Base-by-base conservation (phyloP, 2,113 vertebrate species). In the Phrynocephalus versicolor region DNA sequence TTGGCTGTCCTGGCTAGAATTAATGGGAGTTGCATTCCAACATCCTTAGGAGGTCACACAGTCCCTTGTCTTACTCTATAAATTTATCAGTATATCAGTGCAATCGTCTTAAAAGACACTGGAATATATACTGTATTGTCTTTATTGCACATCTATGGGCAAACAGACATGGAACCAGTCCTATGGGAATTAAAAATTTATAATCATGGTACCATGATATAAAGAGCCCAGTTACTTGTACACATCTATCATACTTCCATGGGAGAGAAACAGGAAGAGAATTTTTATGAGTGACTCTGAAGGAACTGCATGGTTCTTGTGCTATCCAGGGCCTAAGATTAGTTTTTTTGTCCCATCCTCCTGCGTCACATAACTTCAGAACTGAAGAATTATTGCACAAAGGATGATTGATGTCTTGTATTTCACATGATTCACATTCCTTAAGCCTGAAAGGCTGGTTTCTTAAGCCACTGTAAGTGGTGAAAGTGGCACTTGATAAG, bases 361-460 rank as follows among this genome's bases (percentile, higher is more conserved):
- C 80, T 25, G 81, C 86, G 0, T 74, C 55, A 21, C 8, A 51
- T 10, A 51, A 10, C 45, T 51, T 51, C 45, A 6, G 5, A 51
- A 78, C 80, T 41, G 90, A 93, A 91, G 89, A 87, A 80, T 88
- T n/a, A 21, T 67, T 65, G 58, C 41, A 30, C 58, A 0, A 12
- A 10, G 86, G 82, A 87, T 86, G 82, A 87, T 84, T 16, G 0
- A 74, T 69, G 3, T 55, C n/a, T 80, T n/a, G 3, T 3, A 1
- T n/a, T 27, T n/a, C 45, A 45, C 57, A 58, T 51, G 62, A 1
- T 67, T 37, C 85, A 67, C 85, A 89, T 41, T 35, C 86, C 64
- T 0, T 79, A 39, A 85, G 93, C 94, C 92, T 93, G 94, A 95
- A 95, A 92, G 60, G 91, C 94, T 86, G 91, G 94, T 93, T 94